A percentile compares a stretch with the other conserved stretches of the same genome.
phyloP scores from a whole-genome alignment of 2,888 invertebrate species.

The Portevinia maculata region DNA sequence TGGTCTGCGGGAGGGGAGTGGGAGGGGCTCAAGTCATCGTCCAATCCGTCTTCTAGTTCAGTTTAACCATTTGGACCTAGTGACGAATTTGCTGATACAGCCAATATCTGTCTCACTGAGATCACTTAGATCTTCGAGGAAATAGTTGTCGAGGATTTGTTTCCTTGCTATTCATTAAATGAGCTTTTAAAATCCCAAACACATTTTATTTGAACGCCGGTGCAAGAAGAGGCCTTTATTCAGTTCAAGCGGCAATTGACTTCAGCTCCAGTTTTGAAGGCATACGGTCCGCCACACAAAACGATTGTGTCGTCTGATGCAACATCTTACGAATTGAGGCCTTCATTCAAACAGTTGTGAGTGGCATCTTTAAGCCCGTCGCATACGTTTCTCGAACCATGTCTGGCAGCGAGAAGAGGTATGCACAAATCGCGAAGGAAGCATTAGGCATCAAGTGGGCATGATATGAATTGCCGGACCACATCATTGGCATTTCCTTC shows the following conservation, averaged over 20 bases:
- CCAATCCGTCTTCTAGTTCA: no score
- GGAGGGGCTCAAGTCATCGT: no score
- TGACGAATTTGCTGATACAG: no score
- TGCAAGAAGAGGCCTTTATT: constrained; percentile 6
- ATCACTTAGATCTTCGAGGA: no score
- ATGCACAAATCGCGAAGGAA: not conserved
- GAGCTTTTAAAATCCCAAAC: not conserved
- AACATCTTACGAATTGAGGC: not conserved
- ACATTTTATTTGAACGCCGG: constrained; percentile 17
- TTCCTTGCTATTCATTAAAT: no score
- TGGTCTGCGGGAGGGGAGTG: no score
- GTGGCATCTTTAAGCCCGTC: not conserved
- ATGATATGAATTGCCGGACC: not conserved
- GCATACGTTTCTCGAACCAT: not conserved
- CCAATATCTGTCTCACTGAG: no score
- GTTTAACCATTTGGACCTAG: no score
- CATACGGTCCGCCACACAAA: not conserved
- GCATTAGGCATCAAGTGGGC: not conserved
- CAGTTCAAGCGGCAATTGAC: not conserved
- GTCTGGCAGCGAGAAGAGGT: not conserved
- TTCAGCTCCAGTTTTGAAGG: not conserved
- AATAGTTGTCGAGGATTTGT: no score
- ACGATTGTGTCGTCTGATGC: not conserved
- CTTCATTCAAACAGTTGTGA: not conserved
- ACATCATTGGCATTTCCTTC: not conserved